Conservation (phyloP, 2,888 invertebrate species). For the Pycnomerus fuliginosus region DNA sequence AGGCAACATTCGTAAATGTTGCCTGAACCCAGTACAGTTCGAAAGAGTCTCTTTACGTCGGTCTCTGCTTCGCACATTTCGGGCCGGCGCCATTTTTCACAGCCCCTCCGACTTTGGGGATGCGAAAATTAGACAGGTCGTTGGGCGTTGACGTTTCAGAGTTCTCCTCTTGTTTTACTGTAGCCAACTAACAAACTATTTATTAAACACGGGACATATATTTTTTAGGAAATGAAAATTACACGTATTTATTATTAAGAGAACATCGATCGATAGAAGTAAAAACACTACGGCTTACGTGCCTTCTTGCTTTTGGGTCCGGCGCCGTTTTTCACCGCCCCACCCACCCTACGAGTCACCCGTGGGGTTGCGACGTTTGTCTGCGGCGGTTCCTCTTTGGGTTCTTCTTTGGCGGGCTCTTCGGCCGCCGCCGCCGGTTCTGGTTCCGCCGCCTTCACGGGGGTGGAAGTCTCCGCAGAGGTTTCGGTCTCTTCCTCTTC, state of each 20-base stretch:
- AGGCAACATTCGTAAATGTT: too few species aligned
- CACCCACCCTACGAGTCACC: conserved; percentile 34
- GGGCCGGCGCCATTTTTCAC: conserved; percentile 6
- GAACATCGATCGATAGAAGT: background rate
- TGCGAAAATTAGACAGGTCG: conserved; percentile 12
- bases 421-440: conserved; percentile 51
- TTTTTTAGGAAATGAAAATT: background rate
- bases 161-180: conserved; percentile 13
- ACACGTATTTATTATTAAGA: background rate
- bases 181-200: conserved; percentile 6
- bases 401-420: conserved; percentile 36
- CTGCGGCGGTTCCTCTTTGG: conserved; percentile 40
- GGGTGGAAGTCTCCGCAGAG: conserved; percentile 25
- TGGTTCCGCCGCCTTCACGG: conserved; percentile 49
- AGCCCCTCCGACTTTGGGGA: conserved; percentile 13
- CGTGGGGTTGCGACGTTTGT: conserved; percentile 34
- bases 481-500: conserved; percentile 41
- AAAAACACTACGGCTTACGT: conserved; percentile 16
- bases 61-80: conserved; percentile 8
- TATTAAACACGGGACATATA: conserved; percentile 9
- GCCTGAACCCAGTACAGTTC: too few species aligned
- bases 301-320: conserved; percentile 46
- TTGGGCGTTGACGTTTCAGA: background rate
- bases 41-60: too few species aligned
- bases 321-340: conserved; percentile 41